Conservation (phyloP, 1,140 invertebrate species). For the Neoseiulus cucumeris region DNA sequence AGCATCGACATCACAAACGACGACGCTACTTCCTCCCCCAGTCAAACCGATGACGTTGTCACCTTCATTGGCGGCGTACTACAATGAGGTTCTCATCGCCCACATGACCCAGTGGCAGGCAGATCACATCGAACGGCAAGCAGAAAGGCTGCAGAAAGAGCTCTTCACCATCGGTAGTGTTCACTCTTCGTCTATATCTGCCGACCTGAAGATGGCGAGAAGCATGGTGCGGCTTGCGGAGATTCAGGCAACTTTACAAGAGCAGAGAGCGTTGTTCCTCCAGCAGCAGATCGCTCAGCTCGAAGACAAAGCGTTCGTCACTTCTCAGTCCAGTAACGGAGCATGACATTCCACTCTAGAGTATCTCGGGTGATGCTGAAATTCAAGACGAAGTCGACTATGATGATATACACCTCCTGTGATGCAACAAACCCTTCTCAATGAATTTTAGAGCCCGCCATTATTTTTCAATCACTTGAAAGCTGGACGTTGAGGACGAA, state of each 20-base stretch:
- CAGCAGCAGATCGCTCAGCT: constrained; percentile 10
- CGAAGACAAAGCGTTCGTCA: constrained; percentile 2
- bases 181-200: constrained; percentile 74
- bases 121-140: constrained; percentile 78
- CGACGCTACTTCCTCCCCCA: constrained; percentile 20
- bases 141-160: constrained; percentile 45
- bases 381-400: too few species aligned
- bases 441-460: too few species aligned
- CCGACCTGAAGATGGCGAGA: constrained; percentile 78
- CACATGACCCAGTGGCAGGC: constrained; percentile 81
- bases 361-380: not conserved
- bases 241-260: constrained; percentile 87
- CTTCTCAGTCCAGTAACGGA: not conserved
- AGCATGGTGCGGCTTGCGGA: constrained; percentile 80
- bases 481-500: too few species aligned
- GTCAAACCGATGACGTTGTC: constrained; percentile 37
- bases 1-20: constrained; percentile 18
- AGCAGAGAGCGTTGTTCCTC: constrained; percentile 44
- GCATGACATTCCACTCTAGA: not conserved
- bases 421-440: too few species aligned
- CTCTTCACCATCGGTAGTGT: constrained; percentile 59
- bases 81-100: constrained; percentile 64
- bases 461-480: too few species aligned
- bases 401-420: too few species aligned
- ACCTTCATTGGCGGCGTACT: constrained; percentile 72